Conservation (phyloP, 2,888 invertebrate species). For the Troides aeacus region DNA sequence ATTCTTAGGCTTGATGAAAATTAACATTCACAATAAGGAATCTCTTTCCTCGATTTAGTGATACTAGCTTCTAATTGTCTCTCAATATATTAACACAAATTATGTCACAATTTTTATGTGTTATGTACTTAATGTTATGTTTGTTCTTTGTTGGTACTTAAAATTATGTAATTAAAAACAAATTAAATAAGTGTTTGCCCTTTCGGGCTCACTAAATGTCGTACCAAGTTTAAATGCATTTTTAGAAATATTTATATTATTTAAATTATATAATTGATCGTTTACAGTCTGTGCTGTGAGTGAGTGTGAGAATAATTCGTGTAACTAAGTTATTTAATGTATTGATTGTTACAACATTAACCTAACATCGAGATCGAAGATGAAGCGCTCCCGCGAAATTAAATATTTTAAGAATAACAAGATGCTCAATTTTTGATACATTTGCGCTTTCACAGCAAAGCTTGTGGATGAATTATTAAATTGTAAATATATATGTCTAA, state of each 20-base stretch:
- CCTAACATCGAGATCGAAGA: constrained; percentile 51
- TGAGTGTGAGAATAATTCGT: constrained; percentile 68
- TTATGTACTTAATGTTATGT: constrained; percentile 73
- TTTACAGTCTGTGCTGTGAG: constrained; percentile 73
- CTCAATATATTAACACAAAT: constrained; percentile 73
- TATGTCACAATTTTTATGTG: constrained; percentile 75
- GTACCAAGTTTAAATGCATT: constrained; percentile 79
- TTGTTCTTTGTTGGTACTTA: constrained; percentile 76
- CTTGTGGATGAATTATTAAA: constrained; percentile 62
- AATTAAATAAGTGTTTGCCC: constrained; percentile 47
- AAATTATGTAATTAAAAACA: constrained; percentile 53
- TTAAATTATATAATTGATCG: constrained; percentile 72
- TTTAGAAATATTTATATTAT: constrained; percentile 77
- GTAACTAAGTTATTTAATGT: constrained; percentile 76
- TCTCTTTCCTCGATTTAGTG: constrained; percentile 78
- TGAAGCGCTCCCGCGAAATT: constrained; percentile 60
- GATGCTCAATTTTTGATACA: constrained; percentile 72
- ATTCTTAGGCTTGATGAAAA: constrained; percentile 45
- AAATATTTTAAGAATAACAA: constrained; percentile 51
- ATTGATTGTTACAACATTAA: constrained; percentile 67
- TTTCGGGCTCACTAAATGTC: constrained; percentile 56
- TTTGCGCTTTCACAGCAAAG: constrained; percentile 74
- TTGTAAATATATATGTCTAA: constrained; percentile 76
- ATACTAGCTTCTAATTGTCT: constrained; percentile 78
- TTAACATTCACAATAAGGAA: constrained; percentile 67